phyloP scores from a whole-genome alignment of 2,113 vertebrate species.

The Ptilonorhynchus violaceus region DNA sequence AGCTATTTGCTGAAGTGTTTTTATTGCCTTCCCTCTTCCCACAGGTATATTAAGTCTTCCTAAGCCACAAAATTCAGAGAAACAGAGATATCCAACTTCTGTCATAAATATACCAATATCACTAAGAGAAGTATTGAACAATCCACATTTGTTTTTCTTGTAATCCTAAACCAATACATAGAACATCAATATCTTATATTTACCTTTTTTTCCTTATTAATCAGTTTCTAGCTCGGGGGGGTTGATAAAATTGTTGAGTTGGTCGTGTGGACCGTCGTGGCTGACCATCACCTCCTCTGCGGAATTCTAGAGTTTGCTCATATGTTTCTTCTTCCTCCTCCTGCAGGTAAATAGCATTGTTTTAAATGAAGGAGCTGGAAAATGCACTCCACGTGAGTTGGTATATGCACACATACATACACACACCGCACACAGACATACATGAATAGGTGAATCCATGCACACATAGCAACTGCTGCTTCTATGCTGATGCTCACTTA shows the following conservation, averaged over 20 bases:
- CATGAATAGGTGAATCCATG: neutral
- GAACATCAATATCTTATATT: neutral
- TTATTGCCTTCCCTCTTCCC: neutral
- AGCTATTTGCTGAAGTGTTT: neutral
- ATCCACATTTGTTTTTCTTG: neutral
- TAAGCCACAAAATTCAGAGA: neutral
- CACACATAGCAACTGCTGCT: neutral
- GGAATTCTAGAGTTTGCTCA: conserved; percentile 93
- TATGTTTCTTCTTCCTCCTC: conserved; percentile 92
- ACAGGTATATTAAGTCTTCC: neutral
- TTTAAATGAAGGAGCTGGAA: conserved; percentile 38
- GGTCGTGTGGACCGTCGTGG: conserved; percentile 87
- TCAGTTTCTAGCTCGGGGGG: conserved; percentile 93
- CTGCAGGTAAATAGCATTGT: conserved; percentile 75
- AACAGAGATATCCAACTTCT: neutral
- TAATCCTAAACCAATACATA: neutral
- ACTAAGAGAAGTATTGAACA: neutral
- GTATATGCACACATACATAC: neutral
- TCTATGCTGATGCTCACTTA: neutral
- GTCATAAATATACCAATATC: neutral
- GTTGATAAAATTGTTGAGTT: conserved; percentile 97
- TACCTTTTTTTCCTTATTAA: conserved; percentile 58
- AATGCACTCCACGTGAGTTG: neutral
- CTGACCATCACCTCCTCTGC: conserved; percentile 92
- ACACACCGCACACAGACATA: neutral